Base-by-base conservation (phyloP, 2,797 vertebrate genomes). In the Megalops cyprinoides region DNA sequence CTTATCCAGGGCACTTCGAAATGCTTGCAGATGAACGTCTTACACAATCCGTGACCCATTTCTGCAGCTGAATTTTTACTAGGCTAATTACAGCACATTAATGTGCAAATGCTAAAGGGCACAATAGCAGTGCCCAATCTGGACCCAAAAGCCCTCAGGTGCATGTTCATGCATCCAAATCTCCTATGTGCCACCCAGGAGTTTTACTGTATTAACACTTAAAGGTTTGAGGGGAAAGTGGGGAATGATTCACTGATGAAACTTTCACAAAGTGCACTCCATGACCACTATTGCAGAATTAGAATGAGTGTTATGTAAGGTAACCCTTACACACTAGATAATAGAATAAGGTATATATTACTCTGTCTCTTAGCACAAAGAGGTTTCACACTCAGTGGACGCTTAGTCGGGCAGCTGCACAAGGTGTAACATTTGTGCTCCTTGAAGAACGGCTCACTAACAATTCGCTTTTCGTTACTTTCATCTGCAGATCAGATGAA, bases 221-320 rank as follows among this genome's bases (percentile, higher is more conserved):
- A 20, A 34, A 14, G 28, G 18, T 25, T 34, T 3, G 28, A 31
- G 34, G 25, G 10, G 28, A 31, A 65, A 65, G 15, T 14, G 12
- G 18, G 8, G 62, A 65, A 65, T 14, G 7, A 37, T 37, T 65
- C 62, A 8, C 58, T 18, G 62, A 37, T 65, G 3, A 65, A 34
- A 6, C 15, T 10, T 62, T 37, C 62, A 34, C 62, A 65, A n/a
- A 37, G 62, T 37, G 9, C 62, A 65, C 20, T 37, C 20, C 31
- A 39, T 65, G 18, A 37, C 34, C 4, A 65, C 62, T 65, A 34
- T 37, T 15, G 20, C 15, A 65, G 31, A 34, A 65, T n/a, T 34
- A 65, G 31, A 62, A 28, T 62, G 15, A 65, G 31, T 65, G 31
- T 65, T 65, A 65, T 34, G 31, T 65, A 37, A 65, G 62, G 62